Evolutionary conservation across 1,140 invertebrate species (phyloP).

Genomic region (Orius laevigatus): DNA sequence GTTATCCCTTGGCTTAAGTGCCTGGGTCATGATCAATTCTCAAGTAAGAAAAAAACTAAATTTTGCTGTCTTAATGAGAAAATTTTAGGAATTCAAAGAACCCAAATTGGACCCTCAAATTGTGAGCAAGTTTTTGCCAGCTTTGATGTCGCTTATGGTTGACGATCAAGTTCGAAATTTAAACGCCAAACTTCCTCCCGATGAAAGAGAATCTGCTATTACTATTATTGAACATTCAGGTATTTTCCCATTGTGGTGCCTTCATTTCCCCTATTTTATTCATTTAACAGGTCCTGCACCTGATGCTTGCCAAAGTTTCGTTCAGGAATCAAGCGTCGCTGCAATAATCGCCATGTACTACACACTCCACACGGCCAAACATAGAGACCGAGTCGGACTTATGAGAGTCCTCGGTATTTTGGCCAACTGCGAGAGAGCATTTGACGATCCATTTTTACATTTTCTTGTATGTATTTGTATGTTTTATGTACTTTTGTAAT

Average conservation of each 20-base stretch:
- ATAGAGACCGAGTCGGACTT: slow-evolving; percentile 67
- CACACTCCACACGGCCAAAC: slow-evolving; percentile 66
- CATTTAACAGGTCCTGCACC: slow-evolving; percentile 55
- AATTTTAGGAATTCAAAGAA: slow-evolving; percentile 70
- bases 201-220: slow-evolving; percentile 81
- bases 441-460: slow-evolving; percentile 90
- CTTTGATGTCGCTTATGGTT: slow-evolving; percentile 87
- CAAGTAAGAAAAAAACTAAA: slow-evolving; percentile 29
- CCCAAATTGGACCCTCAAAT: slow-evolving; percentile 84
- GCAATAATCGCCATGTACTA: slow-evolving; percentile 92
- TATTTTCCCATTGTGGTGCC: slow-evolving; percentile 14
- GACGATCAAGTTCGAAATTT: slow-evolving; percentile 86
- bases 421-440: slow-evolving; percentile 77
- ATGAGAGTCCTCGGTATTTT: slow-evolving; percentile 75
- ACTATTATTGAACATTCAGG: slow-evolving; percentile 84
- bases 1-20: slow-evolving; percentile 79
- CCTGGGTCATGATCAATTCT: slow-evolving; percentile 94
- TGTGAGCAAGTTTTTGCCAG: slow-evolving; percentile 87
- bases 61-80: not conserved
- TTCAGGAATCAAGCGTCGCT: slow-evolving; percentile 76
- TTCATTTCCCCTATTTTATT: slow-evolving; percentile 3
- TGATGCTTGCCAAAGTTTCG: slow-evolving; percentile 80
- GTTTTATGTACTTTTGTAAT: too few species aligned
- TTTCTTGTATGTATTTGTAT: slow-evolving; percentile 55
- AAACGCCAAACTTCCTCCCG: slow-evolving; percentile 75